Base-by-base conservation (phyloP, 2,113 vertebrate genomes). In the Apteryx mantelli region DNA sequence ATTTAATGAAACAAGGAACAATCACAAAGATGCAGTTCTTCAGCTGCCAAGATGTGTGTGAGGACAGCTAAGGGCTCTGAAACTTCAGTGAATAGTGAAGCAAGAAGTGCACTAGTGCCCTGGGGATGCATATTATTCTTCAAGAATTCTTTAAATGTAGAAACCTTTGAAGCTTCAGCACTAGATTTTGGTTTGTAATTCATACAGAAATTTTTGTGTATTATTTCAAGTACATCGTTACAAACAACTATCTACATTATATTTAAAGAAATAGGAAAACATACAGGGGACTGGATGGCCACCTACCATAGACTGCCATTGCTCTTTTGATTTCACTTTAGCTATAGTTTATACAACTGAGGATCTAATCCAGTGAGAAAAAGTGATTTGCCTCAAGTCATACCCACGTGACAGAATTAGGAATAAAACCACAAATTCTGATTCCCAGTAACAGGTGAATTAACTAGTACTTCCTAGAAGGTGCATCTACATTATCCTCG, bases 361-460 rank as follows among this genome's bases (percentile, higher is more conserved):
- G 42, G 17, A 75, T 74, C 36, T 71, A 82, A 70, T 76, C 16
- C 46, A 88, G 64, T 91, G 82, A 94, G 89, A 95, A 97, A 81
- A 87, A 78, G 75, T 83, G 80, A 84, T 32, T 94, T 71, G 88
- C 93, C 91, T 89, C 60, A 53, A 90, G 91, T 78, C 56, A 90
- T 32, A 86, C 14, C 25, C 46, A 78, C 42, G 38, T 81, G 89
- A 83, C 38, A 78, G 50, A 89, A 77, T 9, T n/a, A 78, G 71
- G 56, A 93, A 83, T 79, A 93, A 95, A 95, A 42, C 91, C 89
- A 86, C 89, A 88, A 48, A 20, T 88, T 88, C 71, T 86, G 55
- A 81, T 61, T 96, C 46, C 52, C 26, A 91, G 2, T 90, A 68
- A 74, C 42, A 71, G 56, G 60, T 90, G 68, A 86, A 95, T 91